phyloP scores from a whole-genome alignment of 1,140 invertebrate species.

The Aculops lycopersici region DNA sequence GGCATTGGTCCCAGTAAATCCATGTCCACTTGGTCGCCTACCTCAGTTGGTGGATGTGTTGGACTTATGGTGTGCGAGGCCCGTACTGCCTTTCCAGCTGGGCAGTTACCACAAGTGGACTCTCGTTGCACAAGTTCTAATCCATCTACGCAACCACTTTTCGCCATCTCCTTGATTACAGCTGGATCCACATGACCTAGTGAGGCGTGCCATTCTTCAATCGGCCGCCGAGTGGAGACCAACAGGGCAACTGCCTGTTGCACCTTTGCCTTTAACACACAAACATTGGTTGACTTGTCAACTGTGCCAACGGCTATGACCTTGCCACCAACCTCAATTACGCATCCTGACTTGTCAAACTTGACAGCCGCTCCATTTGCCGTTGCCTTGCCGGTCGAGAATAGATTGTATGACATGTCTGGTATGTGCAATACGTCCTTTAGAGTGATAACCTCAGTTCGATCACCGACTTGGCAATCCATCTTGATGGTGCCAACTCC shows the following conservation, averaged over 20 bases:
- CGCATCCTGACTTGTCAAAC: neutral
- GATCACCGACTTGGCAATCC: too few species aligned
- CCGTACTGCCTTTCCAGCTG: neutral
- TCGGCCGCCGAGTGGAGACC: neutral
- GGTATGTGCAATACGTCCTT: neutral
- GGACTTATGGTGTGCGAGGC: conserved; percentile 7
- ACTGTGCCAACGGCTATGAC: neutral
- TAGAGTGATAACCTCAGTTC: too few species aligned
- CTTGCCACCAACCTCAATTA: neutral
- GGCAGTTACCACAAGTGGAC: neutral
- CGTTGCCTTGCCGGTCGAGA: neutral
- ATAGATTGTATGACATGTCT: neutral
- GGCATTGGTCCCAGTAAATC: neutral
- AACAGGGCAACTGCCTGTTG: neutral
- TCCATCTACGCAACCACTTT: neutral
- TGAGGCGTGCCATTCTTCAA: neutral
- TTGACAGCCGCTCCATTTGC: neutral
- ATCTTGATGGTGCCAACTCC: too few species aligned
- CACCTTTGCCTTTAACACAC: neutral
- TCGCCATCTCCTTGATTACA: neutral
- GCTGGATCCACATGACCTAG: neutral
- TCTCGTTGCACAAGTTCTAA: neutral
- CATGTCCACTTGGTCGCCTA: neutral
- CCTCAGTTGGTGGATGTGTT: neutral
- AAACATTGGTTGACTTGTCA: neutral